Percentiles rank a stretch among this genome's conserved stretches.
These are phyloP conservation scores for Scaptomyza cyrtandrae DNA, from an alignment of 2,888 invertebrate genomes.

Conservation along the genomic window DNA sequence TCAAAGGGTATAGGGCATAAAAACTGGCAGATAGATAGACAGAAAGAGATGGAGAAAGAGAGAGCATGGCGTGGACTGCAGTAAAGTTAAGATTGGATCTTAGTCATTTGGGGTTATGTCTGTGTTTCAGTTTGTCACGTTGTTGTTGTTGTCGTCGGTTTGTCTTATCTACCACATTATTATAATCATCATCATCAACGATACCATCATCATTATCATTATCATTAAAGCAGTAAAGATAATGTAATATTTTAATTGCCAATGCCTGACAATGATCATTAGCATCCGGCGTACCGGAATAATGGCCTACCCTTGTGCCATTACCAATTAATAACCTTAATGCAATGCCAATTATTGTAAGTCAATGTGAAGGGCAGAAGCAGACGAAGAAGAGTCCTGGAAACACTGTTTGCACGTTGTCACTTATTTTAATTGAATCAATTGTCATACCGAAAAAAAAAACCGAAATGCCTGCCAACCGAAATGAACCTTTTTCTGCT, in stretches of 20 bases:
- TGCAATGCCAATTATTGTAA: slow-evolving; percentile 77
- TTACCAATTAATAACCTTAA: slow-evolving; percentile 74
- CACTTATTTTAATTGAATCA: slow-evolving; percentile 78
- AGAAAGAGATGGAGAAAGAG: not conserved
- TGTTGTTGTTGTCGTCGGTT: slow-evolving; percentile 2
- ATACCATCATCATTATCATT: not conserved
- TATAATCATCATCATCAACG: slow-evolving; percentile 9
- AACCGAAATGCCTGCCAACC: slow-evolving; percentile 11
- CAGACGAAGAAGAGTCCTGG: not conserved
- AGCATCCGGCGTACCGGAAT: slow-evolving; percentile 4
- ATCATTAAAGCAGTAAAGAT: slow-evolving; percentile 12
- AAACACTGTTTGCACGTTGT: slow-evolving; percentile 50
- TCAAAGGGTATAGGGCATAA: no score
- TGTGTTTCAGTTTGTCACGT: slow-evolving; percentile 30
- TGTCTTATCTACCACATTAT: slow-evolving; percentile 35
- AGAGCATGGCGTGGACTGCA: not conserved
- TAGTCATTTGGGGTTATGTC: slow-evolving; percentile 6
- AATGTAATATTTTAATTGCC: slow-evolving; percentile 39
- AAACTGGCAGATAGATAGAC: not conserved
- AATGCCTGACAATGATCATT: slow-evolving; percentile 49
- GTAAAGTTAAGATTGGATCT: slow-evolving; percentile 11
- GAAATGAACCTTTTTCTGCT: slow-evolving; percentile 24
- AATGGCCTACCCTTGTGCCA: slow-evolving; percentile 15
- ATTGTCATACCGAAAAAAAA: slow-evolving; percentile 26
- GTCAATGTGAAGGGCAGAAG: slow-evolving; percentile 23